These are phyloP conservation scores for Reticulitermes lucifugus DNA, from an alignment of 2,888 invertebrate species.

Conservation along the genomic window DNA sequence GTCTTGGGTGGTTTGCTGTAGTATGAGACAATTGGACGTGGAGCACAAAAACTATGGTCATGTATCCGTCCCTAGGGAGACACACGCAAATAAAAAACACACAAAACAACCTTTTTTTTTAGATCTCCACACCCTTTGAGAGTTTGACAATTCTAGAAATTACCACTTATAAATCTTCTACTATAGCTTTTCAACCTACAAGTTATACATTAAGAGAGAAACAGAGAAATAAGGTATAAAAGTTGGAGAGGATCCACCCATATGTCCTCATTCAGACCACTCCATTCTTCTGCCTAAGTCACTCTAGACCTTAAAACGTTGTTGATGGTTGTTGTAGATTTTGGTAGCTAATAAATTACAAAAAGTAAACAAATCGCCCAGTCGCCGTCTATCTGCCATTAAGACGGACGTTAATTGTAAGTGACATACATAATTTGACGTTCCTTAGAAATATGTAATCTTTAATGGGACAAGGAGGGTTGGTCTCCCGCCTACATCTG, in stretches of 20 bases:
- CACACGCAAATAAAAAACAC: too few species aligned
- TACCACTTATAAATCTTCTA: conserved; percentile 6
- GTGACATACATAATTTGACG: neutral
- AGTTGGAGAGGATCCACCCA: neutral
- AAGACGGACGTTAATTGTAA: neutral
- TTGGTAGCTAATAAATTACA: conserved; percentile 1
- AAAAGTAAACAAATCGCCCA: neutral
- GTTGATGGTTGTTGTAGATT: neutral
- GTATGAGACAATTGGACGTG: neutral
- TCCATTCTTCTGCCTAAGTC: neutral
- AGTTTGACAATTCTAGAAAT: neutral
- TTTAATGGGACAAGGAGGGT: neutral
- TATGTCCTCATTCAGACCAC: conserved; percentile 2
- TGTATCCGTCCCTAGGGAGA: neutral
- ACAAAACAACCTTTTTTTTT: neutral
- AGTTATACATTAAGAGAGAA: neutral
- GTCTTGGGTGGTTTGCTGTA: neutral
- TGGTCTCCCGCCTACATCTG: neutral
- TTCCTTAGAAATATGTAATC: neutral
- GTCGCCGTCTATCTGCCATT: neutral
- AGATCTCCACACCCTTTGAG: conserved; percentile 8
- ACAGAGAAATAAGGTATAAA: neutral
- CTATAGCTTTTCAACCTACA: neutral
- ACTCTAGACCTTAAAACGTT: neutral
- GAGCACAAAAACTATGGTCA: neutral